Base-by-base conservation (phyloP, 2,888 invertebrate species). In the Hedychridium roseum region DNA sequence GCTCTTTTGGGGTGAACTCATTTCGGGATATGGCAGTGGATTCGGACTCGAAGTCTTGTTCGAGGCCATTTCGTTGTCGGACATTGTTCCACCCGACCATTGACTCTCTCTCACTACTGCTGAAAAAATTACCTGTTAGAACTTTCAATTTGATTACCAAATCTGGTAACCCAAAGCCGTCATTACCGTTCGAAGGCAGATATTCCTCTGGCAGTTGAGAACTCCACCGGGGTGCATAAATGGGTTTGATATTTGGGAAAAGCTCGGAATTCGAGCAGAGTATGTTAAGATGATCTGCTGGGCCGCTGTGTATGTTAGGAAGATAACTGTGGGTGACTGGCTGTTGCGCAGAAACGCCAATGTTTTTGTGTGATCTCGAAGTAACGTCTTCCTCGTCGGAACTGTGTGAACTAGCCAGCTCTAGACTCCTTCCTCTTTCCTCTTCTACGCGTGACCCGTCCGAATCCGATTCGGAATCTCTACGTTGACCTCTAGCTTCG, bases 371-470 rank as follows among this genome's bases (percentile, higher is more conserved):
- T 31, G 68, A 68, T 20, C 76, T 77, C 7, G 78, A 70, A 7
- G 82, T 81, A 54, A 85, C 84, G 42, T 74, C 76, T 9, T 87
- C 87, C 60, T 97, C 96, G 71, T 97, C 97, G 36, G 94, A 95
- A 6, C 94, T 94, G 81, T 97, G 97, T 74, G 95, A 95, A 37
- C 96, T 96, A 9, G 96, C 96, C 38, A 97, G 84, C 68, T 96
- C 96, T 50, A 97, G 82, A 67, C 91, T 91, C 27, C 92, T 84
- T 2, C 91, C 92, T 73, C 90, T 92, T n/a, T n/a, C 26, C 6
- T 38, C 49, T 31, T 73, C 74, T 2, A 62, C 71, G 43, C 68
- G 77, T 1, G 90, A 90, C 40, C 82, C 85, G 38, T 94, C 93
- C 0, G 91, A 91, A 67, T 94, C 94, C 0, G 90, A 90, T 73